Evolutionary conservation across 2,113 vertebrate genomes (phyloP).

Genomic region (Natator depressus): DNA sequence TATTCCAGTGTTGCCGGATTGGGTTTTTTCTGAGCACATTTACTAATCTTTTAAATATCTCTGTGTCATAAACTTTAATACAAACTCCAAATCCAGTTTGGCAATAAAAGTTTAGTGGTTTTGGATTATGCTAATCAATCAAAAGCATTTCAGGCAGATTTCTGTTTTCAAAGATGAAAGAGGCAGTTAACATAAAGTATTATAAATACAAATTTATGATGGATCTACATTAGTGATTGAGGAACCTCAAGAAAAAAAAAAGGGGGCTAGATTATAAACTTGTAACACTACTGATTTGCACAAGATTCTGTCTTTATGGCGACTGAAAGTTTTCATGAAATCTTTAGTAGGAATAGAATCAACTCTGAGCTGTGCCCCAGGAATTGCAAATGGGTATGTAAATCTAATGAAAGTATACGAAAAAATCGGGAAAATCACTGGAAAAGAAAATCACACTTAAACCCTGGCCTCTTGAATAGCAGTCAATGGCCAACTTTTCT

Average conservation of each 20-base stretch:
- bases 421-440: accelerated
- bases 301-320: not conserved
- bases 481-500: not conserved
- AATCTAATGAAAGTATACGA: accelerated
- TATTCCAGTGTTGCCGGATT: conserved; percentile 32
- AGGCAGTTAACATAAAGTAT: not conserved
- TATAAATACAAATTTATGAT: conserved; percentile 5
- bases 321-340: conserved; percentile 28
- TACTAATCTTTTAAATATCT: conserved; percentile 64
- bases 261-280: not conserved
- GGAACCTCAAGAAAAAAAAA: not conserved
- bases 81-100: conserved; percentile 45
- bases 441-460: not conserved
- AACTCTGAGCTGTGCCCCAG: not conserved
- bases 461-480: not conserved
- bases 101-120: conserved; percentile 32
- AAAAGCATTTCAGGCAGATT: not conserved
- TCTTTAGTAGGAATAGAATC: not conserved
- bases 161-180: conserved; percentile 23
- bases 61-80: conserved; percentile 14
- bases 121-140: conserved; percentile 35
- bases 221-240: not conserved
- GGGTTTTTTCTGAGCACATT: not conserved
- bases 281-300: not conserved
- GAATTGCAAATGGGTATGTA: accelerated